Percentiles rank a stretch among this genome's conserved stretches.
Evolutionary conservation across 2,888 invertebrate species (phyloP).

Genomic region (Apamea monoglypha): DNA sequence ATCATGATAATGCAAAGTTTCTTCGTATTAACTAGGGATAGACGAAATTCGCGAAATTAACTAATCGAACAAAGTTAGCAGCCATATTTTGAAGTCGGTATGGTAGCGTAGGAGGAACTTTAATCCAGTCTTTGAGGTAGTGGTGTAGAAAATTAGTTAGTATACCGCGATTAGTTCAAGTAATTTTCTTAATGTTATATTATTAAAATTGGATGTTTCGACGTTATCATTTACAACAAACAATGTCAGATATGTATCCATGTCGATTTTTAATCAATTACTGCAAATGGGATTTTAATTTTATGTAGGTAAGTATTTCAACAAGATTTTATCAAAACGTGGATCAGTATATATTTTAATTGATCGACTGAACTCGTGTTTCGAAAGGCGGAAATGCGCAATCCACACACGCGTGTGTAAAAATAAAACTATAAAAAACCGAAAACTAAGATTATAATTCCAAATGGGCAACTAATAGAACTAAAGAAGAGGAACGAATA

Average conservation of each 20-base stretch:
- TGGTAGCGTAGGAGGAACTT: slow-evolving; percentile 45
- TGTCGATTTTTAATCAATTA: neutral
- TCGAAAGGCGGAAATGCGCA: neutral
- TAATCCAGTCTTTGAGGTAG: slow-evolving; percentile 3
- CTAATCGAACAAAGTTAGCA: slow-evolving; percentile 50
- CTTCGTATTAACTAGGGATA: slow-evolving; percentile 38
- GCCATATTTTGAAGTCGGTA: slow-evolving; percentile 45
- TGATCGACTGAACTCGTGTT: neutral
- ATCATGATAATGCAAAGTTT: slow-evolving; percentile 22
- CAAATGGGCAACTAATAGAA: neutral
- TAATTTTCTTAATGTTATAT: neutral
- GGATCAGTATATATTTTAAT: neutral
- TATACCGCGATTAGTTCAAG: neutral
- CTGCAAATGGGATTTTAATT: neutral
- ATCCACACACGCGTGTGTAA: neutral
- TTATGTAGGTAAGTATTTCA: neutral
- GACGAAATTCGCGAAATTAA: slow-evolving; percentile 21
- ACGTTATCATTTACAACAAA: neutral
- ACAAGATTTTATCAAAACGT: neutral
- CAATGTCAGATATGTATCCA: neutral
- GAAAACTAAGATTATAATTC: neutral
- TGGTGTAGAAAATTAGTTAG: neutral
- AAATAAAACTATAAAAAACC: neutral
- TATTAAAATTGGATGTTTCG: neutral
- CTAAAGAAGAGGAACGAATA: neutral